Conservation (phyloP, 2,113 vertebrate genomes). For the Rhinichthys klamathensis region DNA sequence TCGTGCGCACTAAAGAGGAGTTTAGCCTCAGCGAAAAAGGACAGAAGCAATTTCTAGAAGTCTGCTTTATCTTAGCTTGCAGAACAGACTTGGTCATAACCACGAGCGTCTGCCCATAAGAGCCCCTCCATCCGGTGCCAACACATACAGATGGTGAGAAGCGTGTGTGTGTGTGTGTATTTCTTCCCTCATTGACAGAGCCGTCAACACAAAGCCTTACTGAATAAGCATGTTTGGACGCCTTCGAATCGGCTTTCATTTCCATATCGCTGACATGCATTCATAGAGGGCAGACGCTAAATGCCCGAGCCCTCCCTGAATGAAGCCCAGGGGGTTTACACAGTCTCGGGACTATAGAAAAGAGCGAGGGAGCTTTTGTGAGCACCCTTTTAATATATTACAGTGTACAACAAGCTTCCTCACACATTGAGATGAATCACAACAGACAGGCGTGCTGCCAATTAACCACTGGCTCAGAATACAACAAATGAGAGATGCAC, state of each 20-base stretch:
- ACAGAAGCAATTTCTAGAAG: constrained; percentile 2
- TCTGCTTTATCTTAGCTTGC: constrained; percentile 40
- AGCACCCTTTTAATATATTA: constrained; percentile 20
- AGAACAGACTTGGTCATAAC: constrained; percentile 1
- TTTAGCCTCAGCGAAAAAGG: background rate
- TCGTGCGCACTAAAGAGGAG: background rate
- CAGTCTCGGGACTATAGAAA: background rate
- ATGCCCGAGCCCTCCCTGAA: background rate
- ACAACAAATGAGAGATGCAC: background rate
- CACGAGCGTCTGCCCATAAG: constrained; percentile 6
- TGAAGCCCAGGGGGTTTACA: constrained; percentile 36
- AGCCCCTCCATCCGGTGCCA: constrained; percentile 28
- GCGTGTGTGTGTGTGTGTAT: background rate
- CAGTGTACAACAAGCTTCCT: background rate
- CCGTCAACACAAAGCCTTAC: constrained; percentile 19
- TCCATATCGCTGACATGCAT: constrained; percentile 64
- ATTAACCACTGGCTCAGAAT: background rate
- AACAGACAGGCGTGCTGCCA: constrained; percentile 19
- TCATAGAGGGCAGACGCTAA: constrained; percentile 31
- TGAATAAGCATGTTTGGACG: constrained; percentile 53
- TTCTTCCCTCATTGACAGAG: background rate
- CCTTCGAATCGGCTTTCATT: constrained; percentile 55
- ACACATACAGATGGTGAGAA: constrained; percentile 28
- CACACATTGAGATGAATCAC: constrained; percentile 2
- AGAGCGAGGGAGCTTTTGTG: constrained; percentile 56